Evolutionary conservation across 2,888 invertebrate species (phyloP), one percentile per base, ranked within the genome.

Genomic region (Eristalinus aeneus): DNA sequence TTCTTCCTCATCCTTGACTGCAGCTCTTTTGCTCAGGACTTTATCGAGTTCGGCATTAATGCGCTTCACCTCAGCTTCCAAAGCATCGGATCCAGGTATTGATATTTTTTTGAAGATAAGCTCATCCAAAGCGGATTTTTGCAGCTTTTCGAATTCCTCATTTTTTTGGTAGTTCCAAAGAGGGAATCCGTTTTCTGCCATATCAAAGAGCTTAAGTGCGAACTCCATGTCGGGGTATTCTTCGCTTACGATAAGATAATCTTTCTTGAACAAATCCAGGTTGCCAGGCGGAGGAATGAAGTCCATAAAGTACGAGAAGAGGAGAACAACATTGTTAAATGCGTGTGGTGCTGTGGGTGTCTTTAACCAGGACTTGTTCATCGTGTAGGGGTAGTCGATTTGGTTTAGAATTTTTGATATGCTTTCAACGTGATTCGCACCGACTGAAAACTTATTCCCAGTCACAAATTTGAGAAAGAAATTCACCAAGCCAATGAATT

Each of bases 291-390:
- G 85, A 0, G 90, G 89, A 1, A 90, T 89, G 86, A 92, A 90
- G 32, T 91, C 91, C 88, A 90, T 90, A 2, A 92, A 89, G 82
- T 91, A 92, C 16, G 90, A 90, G 0, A 93, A 88, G 23, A 93
- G 71, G 12, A 91, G 88, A 10, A 93, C 89, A 0, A 91, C 90
- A 89, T 92, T 91, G 4, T 90, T 90, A 68, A 92, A 91, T 0
- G 92, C 91, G 71, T 92, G 91, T 22, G 91, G 90, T 0, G 92
- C 91, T 60, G 90, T 91, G 0, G 92, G 92, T 4, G 93, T 92
- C 88, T 92, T 91, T 8, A 93, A 80, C 90, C 92, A 92, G 0
- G 92, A 93, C 75, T 93, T 93, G 64, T 90, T 92, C 22, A 92
- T 85, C 4, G 89, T 90, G 84, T 90, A 89, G 0, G 92, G 92